Percentiles rank a stretch among this genome's conserved stretches.
Evolutionary conservation across 1,140 invertebrate species (phyloP).

Genomic region (Drosophila orosa): DNA sequence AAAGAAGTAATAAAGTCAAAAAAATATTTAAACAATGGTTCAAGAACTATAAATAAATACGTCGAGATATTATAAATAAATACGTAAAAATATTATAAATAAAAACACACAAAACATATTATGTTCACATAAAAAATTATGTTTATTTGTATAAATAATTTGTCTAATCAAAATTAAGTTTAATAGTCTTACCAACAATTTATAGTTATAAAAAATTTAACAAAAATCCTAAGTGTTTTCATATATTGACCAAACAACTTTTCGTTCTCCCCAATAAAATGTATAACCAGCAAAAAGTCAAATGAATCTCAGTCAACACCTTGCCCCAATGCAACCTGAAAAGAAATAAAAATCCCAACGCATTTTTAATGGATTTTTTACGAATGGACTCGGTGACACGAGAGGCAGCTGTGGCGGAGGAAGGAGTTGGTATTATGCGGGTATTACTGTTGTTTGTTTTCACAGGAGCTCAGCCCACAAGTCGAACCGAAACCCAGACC

Average conservation of each 20-base stretch:
- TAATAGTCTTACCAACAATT: not conserved
- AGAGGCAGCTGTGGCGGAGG: not conserved
- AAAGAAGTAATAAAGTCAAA: not conserved
- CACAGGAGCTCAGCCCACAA: constrained; percentile 50
- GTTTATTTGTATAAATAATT: not conserved
- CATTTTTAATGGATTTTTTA: constrained; percentile 61
- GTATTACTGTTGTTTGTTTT: constrained; percentile 66
- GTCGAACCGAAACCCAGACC: constrained; percentile 26
- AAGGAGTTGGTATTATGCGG: constrained; percentile 46
- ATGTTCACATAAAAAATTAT: too few species aligned
- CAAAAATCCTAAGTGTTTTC: not conserved
- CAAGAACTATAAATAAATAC: too few species aligned
- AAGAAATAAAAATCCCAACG: constrained; percentile 51
- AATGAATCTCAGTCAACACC: constrained; percentile 54
- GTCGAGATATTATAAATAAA: too few species aligned
- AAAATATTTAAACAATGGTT: not conserved
- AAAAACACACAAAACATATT: too few species aligned
- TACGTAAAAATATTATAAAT: not conserved
- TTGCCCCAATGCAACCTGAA: constrained; percentile 49
- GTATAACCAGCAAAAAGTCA: constrained; percentile 34
- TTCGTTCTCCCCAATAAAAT: constrained; percentile 1
- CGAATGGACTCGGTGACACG: constrained; percentile 23
- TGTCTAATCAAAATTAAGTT: not conserved
- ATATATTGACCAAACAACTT: not conserved
- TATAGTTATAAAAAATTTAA: not conserved